Percentiles rank a stretch among this genome's conserved stretches.
phyloP scores from a whole-genome alignment of 2,888 invertebrate genomes.

The Autographa gamma region DNA sequence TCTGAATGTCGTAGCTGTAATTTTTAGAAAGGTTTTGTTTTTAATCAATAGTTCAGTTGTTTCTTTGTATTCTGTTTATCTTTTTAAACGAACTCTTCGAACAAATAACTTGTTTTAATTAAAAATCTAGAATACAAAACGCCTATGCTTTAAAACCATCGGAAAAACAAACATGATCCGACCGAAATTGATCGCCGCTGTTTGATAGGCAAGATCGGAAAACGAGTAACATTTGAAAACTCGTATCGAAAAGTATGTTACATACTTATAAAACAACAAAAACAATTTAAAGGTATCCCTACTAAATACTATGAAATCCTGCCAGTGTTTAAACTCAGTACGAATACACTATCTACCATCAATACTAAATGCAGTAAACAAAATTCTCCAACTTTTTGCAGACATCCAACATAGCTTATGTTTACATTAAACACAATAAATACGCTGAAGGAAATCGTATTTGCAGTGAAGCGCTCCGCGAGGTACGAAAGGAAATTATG shows the following conservation, averaged over 20 bases:
- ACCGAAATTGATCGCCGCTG: too few species aligned
- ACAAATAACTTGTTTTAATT: background rate
- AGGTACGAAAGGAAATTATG: constrained; percentile 77
- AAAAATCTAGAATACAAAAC: background rate
- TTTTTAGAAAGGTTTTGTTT: background rate
- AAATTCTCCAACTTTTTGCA: background rate
- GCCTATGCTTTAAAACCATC: too few species aligned
- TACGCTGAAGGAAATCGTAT: constrained; percentile 69
- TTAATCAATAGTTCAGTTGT: background rate
- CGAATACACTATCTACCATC: background rate
- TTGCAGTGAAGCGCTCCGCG: constrained; percentile 64
- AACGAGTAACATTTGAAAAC: too few species aligned
- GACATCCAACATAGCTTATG: constrained; percentile 8
- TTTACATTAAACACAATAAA: constrained; percentile 37
- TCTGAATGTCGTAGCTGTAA: background rate
- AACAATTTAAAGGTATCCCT: too few species aligned
- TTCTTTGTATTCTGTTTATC: too few species aligned
- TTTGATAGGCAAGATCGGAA: too few species aligned
- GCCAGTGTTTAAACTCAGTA: background rate
- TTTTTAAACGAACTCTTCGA: background rate
- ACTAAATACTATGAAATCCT: too few species aligned
- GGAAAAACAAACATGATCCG: too few species aligned
- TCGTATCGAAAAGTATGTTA: too few species aligned
- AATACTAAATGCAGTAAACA: constrained; percentile 1
- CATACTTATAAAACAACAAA: too few species aligned